These are phyloP conservation scores for Ernsta delagoae DNA, from an alignment of 2,888 invertebrate genomes.

Conservation along the genomic window DNA sequence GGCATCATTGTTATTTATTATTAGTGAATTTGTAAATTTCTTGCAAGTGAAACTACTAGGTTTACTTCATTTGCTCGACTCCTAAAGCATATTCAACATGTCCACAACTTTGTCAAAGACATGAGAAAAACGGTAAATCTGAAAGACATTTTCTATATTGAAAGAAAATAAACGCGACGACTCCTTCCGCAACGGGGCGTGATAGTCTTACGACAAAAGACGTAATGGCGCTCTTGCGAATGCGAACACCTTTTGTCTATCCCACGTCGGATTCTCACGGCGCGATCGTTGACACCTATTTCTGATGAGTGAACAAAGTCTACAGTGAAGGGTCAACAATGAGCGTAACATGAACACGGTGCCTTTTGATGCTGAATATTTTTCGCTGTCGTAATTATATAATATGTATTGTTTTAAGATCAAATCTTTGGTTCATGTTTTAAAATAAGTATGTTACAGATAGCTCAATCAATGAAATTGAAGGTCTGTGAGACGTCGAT, in stretches of 20 bases:
- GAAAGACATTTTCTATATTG: not conserved
- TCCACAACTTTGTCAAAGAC: not conserved
- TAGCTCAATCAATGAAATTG: no score
- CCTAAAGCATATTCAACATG: not conserved
- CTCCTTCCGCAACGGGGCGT: conserved; percentile 12
- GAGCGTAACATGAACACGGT: not conserved
- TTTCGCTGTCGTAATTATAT: no score
- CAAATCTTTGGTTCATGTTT: no score
- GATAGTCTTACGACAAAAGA: conserved; percentile 24
- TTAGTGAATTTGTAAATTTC: not conserved
- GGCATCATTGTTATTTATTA: not conserved
- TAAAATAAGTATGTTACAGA: no score
- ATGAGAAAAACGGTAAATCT: no score
- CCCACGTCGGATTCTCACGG: conserved; percentile 24
- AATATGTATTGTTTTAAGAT: no score
- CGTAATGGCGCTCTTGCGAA: conserved; percentile 23
- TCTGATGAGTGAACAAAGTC: conserved; percentile 1
- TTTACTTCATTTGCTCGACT: not conserved
- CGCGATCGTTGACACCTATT: conserved; percentile 31
- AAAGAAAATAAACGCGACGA: conserved; percentile 7
- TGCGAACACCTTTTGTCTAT: conserved; percentile 30
- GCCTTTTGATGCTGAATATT: no score
- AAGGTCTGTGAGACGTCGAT: no score
- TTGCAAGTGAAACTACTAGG: not conserved
- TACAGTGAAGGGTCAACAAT: not conserved